A percentile compares a stretch with the other conserved stretches of the same genome.
phyloP scores from a whole-genome alignment of 2,888 invertebrate genomes.

The Empis livida region DNA sequence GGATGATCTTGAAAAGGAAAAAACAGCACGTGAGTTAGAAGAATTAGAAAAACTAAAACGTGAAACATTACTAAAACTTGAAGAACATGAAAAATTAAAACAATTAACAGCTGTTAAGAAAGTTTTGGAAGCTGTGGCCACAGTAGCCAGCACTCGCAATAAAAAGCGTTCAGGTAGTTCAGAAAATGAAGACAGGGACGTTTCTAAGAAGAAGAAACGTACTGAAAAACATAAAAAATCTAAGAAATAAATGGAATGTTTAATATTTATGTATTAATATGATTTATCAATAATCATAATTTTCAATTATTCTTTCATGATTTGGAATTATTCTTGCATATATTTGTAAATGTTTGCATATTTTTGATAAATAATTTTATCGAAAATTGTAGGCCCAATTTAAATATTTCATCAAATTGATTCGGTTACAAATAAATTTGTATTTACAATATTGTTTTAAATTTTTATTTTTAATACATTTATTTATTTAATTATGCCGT shows the following conservation, averaged over 20 bases:
- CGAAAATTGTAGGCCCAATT: no score
- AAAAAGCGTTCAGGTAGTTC: constrained; percentile 14
- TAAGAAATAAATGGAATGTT: constrained; percentile 23
- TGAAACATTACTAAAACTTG: constrained; percentile 30
- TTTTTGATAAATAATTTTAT: no score
- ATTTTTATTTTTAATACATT: no score
- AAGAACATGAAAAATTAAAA: constrained; percentile 26
- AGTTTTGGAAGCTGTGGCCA: constrained; percentile 14
- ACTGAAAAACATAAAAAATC: constrained; percentile 26
- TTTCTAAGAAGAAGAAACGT: constrained; percentile 23
- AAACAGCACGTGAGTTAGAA: constrained; percentile 28
- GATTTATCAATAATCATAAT: no score
- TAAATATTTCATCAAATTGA: no score
- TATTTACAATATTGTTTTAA: no score
- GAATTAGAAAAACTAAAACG: constrained; percentile 32
- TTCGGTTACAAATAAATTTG: no score
- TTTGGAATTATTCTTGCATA: no score
- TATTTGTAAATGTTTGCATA: no score
- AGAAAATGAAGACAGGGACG: constrained; percentile 15
- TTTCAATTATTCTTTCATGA: no score
- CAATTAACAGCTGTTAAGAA: constrained; percentile 16
- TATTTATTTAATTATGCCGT: no score
- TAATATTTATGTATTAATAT: no score
- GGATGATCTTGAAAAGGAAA: constrained; percentile 31
- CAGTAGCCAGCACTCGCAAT: constrained; percentile 12